These are phyloP conservation scores for Ramphastos sulfuratus DNA, from an alignment of 2,113 vertebrate genomes.

Conservation along the genomic window DNA sequence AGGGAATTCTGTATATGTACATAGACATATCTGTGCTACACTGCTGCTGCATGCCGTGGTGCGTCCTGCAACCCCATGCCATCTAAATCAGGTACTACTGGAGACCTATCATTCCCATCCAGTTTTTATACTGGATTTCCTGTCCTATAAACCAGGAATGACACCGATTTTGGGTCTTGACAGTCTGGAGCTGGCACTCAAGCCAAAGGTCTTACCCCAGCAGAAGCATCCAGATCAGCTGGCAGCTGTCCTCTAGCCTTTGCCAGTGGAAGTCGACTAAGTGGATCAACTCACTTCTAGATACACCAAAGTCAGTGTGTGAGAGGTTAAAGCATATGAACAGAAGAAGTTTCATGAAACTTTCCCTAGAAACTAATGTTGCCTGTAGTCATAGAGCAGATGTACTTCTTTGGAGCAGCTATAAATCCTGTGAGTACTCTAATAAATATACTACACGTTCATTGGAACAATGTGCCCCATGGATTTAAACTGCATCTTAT, in stretches of 20 bases:
- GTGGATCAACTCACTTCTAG: not conserved
- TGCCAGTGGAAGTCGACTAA: not conserved
- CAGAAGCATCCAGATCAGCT: not conserved
- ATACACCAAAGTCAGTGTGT: not conserved
- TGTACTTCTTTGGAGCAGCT: slow-evolving; percentile 39
- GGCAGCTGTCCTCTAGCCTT: not conserved
- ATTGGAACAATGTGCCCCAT: slow-evolving; percentile 53
- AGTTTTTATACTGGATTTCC: not conserved
- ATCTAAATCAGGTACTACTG: not conserved
- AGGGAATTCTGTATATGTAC: not conserved
- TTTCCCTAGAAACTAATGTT: slow-evolving; percentile 36
- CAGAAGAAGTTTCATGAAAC: slow-evolving; percentile 20
- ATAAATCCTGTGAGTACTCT: slow-evolving; percentile 62
- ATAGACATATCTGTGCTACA: not conserved
- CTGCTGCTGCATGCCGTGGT: not conserved
- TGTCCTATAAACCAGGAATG: not conserved
- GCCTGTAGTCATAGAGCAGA: slow-evolving; percentile 62
- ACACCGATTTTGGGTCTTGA: not conserved
- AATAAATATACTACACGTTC: slow-evolving; percentile 52
- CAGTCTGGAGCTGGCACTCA: not conserved
- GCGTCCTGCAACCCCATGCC: not conserved
- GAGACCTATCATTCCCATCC: not conserved
- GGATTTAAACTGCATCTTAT: slow-evolving; percentile 62
- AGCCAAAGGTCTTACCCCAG: not conserved
- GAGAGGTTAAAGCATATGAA: slow-evolving; percentile 44